Percentiles rank a stretch among this genome's conserved stretches.
Evolutionary conservation across 2,113 vertebrate species (phyloP).

Genomic region (Campylomormyrus numenius): DNA sequence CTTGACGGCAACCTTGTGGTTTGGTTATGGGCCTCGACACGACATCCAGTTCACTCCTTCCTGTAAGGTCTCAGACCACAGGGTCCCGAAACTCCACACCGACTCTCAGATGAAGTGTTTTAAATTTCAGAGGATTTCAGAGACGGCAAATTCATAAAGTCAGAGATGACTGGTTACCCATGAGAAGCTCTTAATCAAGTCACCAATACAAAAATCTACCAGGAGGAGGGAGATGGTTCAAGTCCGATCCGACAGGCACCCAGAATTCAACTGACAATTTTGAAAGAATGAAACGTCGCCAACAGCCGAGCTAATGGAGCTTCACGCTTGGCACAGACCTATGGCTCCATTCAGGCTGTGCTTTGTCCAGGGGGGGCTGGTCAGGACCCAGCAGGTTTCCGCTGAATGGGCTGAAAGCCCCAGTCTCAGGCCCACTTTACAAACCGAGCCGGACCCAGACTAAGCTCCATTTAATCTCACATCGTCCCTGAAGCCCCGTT

Average conservation of each 20-base stretch:
- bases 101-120: not conserved
- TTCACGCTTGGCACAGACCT: not conserved
- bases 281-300: not conserved
- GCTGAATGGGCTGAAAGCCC: not conserved
- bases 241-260: not conserved
- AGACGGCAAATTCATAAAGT: not conserved
- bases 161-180: not conserved
- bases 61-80: not conserved
- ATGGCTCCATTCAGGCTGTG: not conserved
- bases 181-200: not conserved
- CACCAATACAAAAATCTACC: not conserved
- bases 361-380: not conserved
- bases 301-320: not conserved
- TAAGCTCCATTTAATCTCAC: not conserved
- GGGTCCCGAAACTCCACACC: not conserved
- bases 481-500: not conserved
- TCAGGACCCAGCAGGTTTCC: not conserved
- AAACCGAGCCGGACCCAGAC: not conserved
- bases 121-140: not conserved
- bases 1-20: not conserved
- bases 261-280: not conserved
- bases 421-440: not conserved
- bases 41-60: not conserved
- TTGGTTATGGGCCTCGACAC: not conserved
- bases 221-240: not conserved